Percentiles rank a stretch among this genome's conserved stretches.
These are phyloP conservation scores for Meganola albula DNA, from an alignment of 2,888 invertebrate genomes.

Conservation along the genomic window DNA sequence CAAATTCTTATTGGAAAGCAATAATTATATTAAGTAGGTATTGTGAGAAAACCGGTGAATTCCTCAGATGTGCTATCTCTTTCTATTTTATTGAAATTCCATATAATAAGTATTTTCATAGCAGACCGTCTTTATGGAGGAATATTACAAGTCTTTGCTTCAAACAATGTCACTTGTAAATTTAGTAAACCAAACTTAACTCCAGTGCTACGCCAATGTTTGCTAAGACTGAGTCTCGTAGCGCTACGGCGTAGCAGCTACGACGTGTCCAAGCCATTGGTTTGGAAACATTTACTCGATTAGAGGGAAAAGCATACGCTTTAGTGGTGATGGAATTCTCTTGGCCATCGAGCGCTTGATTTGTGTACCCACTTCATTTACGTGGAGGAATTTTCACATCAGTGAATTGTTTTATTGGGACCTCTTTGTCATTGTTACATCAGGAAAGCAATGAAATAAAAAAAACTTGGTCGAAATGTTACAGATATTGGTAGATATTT, in stretches of 20 bases:
- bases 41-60: too few species aligned
- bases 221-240: constrained; percentile 45
- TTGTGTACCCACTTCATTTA: constrained; percentile 36
- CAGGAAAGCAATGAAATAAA: too few species aligned
- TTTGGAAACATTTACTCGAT: constrained; percentile 67
- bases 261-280: constrained; percentile 58
- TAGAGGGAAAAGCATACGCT: constrained; percentile 67
- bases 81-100: too few species aligned
- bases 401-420: constrained; percentile 22
- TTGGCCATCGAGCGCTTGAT: constrained; percentile 37
- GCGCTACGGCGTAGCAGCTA: constrained; percentile 49
- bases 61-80: too few species aligned
- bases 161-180: too few species aligned
- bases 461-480: too few species aligned
- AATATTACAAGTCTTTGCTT: too few species aligned
- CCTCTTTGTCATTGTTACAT: constrained; percentile 16
- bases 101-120: too few species aligned
- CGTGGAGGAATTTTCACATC: constrained; percentile 21
- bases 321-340: constrained; percentile 55
- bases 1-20: too few species aligned
- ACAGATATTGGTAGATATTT: too few species aligned
- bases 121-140: too few species aligned
- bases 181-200: constrained; percentile 32
- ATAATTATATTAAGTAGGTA: too few species aligned
- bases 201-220: constrained; percentile 49